Evolutionary conservation across 1,140 invertebrate species (phyloP), one percentile per base, ranked within the genome.

Genomic region (Samia ricini): DNA sequence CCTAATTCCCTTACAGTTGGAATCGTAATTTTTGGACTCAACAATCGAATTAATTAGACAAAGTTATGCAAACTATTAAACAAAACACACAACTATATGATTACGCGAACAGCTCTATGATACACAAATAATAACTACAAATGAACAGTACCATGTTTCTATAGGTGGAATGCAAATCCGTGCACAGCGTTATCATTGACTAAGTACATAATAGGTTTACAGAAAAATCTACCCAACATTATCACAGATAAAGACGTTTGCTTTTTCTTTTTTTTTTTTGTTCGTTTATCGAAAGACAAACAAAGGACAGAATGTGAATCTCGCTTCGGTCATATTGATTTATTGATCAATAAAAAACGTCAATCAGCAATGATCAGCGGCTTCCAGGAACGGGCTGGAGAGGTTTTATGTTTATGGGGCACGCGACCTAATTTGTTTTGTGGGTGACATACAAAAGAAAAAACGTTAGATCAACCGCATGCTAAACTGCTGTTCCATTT

Each of bases 261-360:
- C 33, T 3, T 10, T n/a, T n/a, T n/a, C n/a, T n/a, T n/a, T n/a
- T n/a, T n/a, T n/a, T n/a, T n/a, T n/a, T n/a, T n/a, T n/a, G n/a
- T n/a, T n/a, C n/a, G 15, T 12, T 15, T 15, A 15, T 3, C 12
- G 33, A 42, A 42, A 42, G 33, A 42, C 33, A 15, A 42, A 42
- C 15, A 12, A 42, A 42, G 33, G 33, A 42, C 12, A 12, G n/a
- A 42, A 42, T 42, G n/a, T 12, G 33, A 42, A 42, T 10, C 33
- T 42, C 33, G n/a, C n/a, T 42, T 42, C 33, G 33, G 33, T 42
- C 33, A 42, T 15, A 15, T 42, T 42, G 33, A 42, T 42, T 42
- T 42, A 42, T 42, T 42, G 33, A 42, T 42, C 33, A 42, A 42
- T 42, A 42, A 42, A 42, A 42, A 42, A 42, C 33, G 15, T 42